A percentile compares a stretch with the other conserved stretches of the same genome.
Conservation (phyloP, 2,113 vertebrate species). For the Brienomyrus brachyistius region DNA sequence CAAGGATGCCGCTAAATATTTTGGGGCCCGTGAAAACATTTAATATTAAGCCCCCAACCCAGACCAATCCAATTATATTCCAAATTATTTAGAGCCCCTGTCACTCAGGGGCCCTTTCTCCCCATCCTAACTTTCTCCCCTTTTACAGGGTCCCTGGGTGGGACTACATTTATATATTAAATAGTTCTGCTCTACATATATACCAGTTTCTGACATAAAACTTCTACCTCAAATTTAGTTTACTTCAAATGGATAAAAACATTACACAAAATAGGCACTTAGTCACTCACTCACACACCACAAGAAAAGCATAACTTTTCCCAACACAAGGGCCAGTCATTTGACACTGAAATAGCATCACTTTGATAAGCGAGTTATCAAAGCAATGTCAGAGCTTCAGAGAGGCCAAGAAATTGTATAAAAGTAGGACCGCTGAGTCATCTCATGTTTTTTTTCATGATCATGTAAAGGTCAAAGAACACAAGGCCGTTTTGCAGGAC, state of each 20-base stretch:
- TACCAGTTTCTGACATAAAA: background rate
- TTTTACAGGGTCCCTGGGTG: background rate
- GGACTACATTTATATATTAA: background rate
- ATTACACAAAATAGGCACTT: background rate
- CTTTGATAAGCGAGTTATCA: background rate
- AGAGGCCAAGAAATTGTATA: background rate
- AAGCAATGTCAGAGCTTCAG: background rate
- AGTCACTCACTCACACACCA: background rate
- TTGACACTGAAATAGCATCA: background rate
- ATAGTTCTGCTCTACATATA: background rate
- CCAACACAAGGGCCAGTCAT: background rate
- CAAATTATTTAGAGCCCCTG: background rate
- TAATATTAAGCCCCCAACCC: background rate
- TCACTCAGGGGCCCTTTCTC: background rate
- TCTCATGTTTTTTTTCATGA: background rate
- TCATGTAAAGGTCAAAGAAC: background rate
- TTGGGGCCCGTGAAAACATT: background rate
- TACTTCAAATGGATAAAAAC: background rate
- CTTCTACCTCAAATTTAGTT: background rate
- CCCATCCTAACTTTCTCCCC: no score
- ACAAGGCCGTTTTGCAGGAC: background rate
- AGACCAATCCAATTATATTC: background rate
- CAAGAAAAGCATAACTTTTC: background rate
- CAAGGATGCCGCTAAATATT: background rate
- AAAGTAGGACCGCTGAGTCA: background rate